Percentiles rank a stretch among this genome's conserved stretches.
Evolutionary conservation across 2,797 vertebrate species (phyloP).

Genomic region (Coluber constrictor): DNA sequence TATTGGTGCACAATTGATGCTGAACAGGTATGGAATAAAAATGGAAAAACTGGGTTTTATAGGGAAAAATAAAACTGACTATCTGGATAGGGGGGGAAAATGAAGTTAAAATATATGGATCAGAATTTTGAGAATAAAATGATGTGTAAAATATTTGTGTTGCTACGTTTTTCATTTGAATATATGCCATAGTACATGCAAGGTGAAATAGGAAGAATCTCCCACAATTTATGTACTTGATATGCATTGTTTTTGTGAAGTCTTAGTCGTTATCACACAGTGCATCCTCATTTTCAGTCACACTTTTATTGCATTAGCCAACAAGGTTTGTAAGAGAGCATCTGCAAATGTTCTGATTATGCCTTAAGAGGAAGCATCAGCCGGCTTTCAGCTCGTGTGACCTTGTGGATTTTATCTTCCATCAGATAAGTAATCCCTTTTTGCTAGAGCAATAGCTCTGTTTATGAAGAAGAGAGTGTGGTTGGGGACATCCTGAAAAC

Average conservation of each 20-base stretch:
- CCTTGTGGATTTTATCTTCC: conserved; percentile 23
- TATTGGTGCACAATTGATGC: neutral
- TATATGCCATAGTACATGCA: neutral
- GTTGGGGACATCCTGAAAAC: conserved; percentile 14
- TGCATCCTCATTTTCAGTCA: no score
- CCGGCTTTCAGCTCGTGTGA: conserved; percentile 2
- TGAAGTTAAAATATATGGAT: neutral
- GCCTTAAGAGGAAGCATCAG: conserved; percentile 9
- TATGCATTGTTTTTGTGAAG: rapidly evolving
- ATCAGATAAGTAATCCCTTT: neutral
- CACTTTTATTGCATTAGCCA: neutral
- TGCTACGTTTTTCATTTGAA: neutral
- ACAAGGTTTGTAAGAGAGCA: neutral
- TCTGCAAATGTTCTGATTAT: conserved; percentile 9
- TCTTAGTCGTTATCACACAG: neutral
- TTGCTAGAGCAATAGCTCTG: neutral
- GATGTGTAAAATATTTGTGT: neutral
- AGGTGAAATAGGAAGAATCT: neutral
- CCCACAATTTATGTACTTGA: neutral
- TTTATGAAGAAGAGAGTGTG: neutral
- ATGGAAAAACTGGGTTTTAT: neutral
- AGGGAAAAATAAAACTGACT: neutral
- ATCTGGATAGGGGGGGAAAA: neutral
- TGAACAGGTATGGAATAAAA: neutral
- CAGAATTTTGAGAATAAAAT: neutral